phyloP scores from a whole-genome alignment of 2,888 invertebrate genomes.

The Heterodera filipjevi region DNA sequence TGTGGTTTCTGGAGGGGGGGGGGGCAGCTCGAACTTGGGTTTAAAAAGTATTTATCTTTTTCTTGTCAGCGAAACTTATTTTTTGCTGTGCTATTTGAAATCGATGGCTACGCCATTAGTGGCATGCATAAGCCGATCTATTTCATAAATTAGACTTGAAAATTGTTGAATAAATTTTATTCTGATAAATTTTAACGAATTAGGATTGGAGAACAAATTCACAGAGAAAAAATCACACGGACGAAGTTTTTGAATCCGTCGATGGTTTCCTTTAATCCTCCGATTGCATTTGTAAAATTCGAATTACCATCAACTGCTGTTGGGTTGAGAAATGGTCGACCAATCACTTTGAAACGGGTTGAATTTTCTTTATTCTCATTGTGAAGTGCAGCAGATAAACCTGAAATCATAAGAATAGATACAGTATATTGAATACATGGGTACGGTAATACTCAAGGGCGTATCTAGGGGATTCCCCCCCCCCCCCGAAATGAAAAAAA shows the following conservation, averaged over 20 bases:
- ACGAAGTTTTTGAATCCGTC: slow-evolving; percentile 15
- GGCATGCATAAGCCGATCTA: too few relatives aligned
- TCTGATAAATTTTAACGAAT: background rate
- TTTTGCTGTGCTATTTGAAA: too few relatives aligned
- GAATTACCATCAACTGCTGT: background rate
- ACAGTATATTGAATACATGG: too few relatives aligned
- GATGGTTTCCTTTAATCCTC: background rate
- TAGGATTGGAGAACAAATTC: background rate
- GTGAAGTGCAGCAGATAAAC: background rate
- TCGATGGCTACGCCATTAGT: too few relatives aligned
- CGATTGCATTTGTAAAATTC: background rate
- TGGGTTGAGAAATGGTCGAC: background rate
- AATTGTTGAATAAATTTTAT: background rate
- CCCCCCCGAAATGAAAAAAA: too few relatives aligned
- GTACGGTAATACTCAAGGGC: too few relatives aligned
- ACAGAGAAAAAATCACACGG: slow-evolving; percentile 6
- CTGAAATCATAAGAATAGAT: background rate
- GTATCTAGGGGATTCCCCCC: too few relatives aligned
- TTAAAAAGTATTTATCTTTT: too few relatives aligned
- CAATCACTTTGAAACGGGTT: background rate
- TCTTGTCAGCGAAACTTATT: too few relatives aligned
- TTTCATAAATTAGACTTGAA: too few relatives aligned
- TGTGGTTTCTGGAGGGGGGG: too few relatives aligned
- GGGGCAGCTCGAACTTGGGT: too few relatives aligned
- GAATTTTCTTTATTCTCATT: background rate